These are phyloP conservation scores for Cyaniris semiargus DNA, from an alignment of 2,888 invertebrate species.

Conservation along the genomic window DNA sequence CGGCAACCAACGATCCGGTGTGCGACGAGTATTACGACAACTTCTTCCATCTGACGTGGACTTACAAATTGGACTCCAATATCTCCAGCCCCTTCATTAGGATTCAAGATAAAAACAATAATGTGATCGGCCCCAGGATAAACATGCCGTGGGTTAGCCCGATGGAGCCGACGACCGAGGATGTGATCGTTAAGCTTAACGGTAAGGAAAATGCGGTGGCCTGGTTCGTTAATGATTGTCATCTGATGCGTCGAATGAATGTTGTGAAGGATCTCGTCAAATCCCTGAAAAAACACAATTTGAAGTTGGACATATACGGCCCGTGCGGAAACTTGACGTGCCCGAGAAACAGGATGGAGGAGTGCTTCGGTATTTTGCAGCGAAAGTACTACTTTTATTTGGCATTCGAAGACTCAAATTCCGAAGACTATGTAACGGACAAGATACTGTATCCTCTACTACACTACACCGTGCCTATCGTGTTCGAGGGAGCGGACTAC, in stretches of 20 bases:
- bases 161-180: constrained; percentile 49
- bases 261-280: constrained; percentile 46
- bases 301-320: constrained; percentile 61
- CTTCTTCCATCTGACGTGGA: constrained; percentile 66
- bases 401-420: constrained; percentile 62
- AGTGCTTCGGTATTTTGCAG: constrained; percentile 55
- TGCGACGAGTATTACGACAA: constrained; percentile 52
- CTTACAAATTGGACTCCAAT: constrained; percentile 63
- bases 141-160: constrained; percentile 56
- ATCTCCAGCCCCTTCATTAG: constrained; percentile 54
- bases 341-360: constrained; percentile 52
- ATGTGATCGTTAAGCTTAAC: constrained; percentile 48
- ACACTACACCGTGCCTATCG: constrained; percentile 83
- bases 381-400: constrained; percentile 67
- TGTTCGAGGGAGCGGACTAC: constrained; percentile 86
- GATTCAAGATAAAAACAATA: constrained; percentile 52
- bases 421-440: constrained; percentile 67
- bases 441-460: constrained; percentile 66
- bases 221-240: constrained; percentile 66
- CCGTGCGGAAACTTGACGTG: constrained; percentile 59
- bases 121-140: constrained; percentile 59
- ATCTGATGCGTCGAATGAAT: constrained; percentile 47
- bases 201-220: constrained; percentile 61
- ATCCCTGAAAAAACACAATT: constrained; percentile 50
- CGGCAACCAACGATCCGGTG: constrained; percentile 54